phyloP scores from a whole-genome alignment of 2,888 invertebrate species.

The Harmothoe impar region DNA sequence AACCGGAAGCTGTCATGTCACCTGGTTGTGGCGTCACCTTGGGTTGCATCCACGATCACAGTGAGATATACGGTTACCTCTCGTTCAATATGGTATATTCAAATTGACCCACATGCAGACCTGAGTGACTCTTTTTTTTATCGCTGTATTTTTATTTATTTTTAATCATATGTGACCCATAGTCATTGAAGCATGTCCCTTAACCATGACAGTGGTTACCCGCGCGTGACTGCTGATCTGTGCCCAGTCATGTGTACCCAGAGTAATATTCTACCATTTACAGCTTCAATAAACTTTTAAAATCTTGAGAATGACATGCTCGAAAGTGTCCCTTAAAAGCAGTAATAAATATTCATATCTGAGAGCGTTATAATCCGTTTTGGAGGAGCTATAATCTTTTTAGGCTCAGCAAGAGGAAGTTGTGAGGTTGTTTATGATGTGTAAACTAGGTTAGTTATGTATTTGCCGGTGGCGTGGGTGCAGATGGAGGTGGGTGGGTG shows the following conservation, averaged over 20 bases:
- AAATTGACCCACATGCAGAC: no score
- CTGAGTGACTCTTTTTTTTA: no score
- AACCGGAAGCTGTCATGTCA: no score
- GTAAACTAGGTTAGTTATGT: constrained; percentile 20
- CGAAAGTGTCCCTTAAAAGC: background rate
- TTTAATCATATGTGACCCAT: constrained; percentile 16
- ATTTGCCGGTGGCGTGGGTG: constrained; percentile 5
- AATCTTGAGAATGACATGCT: background rate
- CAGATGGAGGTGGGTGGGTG: background rate
- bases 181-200: background rate
- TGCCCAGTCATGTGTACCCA: background rate
- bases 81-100: no score
- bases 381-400: background rate
- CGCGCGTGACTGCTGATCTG: background rate
- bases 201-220: background rate
- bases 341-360: no score
- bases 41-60: no score
- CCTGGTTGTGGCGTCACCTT: no score
- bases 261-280: background rate
- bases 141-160: no score
- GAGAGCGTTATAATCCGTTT: no score
- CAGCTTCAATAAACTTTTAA: background rate
- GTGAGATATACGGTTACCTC: no score
- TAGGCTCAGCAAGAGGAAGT: background rate
- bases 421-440: background rate